A percentile compares a stretch with the other conserved stretches of the same genome.
Evolutionary conservation across 1,140 invertebrate genomes (phyloP).

Genomic region (Heliconius hewitsoni): DNA sequence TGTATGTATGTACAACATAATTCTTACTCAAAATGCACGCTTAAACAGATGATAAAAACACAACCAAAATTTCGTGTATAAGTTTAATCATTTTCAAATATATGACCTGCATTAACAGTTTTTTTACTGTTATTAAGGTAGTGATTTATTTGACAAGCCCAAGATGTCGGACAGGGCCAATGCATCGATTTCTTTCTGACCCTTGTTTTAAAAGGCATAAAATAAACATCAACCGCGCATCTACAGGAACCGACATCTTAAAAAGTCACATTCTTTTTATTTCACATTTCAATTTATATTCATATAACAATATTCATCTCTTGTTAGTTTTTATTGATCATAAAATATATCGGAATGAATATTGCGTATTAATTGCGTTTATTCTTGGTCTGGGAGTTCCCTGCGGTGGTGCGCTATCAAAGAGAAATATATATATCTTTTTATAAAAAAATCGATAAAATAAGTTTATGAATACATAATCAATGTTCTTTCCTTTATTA

Average conservation of each 20-base stretch:
- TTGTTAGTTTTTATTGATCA: conserved; percentile 49
- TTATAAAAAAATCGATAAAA: neutral
- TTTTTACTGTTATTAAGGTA: conserved; percentile 64
- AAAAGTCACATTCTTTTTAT: conserved; percentile 53
- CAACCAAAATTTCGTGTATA: conserved; percentile 30
- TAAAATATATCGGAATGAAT: conserved; percentile 43
- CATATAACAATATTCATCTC: conserved; percentile 44
- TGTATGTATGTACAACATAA: neutral
- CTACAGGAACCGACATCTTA: conserved; percentile 54
- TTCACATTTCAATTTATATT: conserved; percentile 42
- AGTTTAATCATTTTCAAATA: conserved; percentile 50
- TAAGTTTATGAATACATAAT: conserved; percentile 12
- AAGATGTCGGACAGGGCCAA: conserved; percentile 61
- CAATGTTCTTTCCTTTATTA: conserved; percentile 5
- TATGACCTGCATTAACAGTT: conserved; percentile 47
- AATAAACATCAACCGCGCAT: conserved; percentile 62
- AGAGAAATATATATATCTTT: conserved; percentile 19
- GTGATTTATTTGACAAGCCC: conserved; percentile 70
- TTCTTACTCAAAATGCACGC: conserved; percentile 21
- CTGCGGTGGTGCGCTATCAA: conserved; percentile 31
- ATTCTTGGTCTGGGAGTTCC: conserved; percentile 38
- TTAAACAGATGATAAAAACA: conserved; percentile 33
- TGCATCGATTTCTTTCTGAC: conserved; percentile 62
- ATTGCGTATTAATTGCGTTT: conserved; percentile 51
- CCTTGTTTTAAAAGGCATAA: conserved; percentile 74